These are phyloP conservation scores for Brachymystax lenok DNA, from an alignment of 2,797 vertebrate genomes.

Conservation along the genomic window DNA sequence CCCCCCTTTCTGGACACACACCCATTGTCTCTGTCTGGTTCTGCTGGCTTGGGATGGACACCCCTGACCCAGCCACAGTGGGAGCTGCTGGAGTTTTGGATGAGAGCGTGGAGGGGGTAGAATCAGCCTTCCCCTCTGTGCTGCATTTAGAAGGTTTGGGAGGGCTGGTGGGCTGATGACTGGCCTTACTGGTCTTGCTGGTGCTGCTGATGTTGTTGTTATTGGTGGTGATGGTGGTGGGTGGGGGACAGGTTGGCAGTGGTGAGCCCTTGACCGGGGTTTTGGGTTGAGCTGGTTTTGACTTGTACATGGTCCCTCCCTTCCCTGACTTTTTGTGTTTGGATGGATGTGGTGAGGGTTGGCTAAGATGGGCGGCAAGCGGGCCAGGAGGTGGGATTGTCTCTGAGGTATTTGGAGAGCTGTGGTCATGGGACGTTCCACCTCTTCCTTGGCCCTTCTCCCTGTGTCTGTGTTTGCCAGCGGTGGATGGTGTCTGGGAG, in stretches of 20 bases:
- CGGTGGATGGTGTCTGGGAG: conserved; percentile 2
- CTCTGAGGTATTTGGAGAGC: conserved; percentile 49
- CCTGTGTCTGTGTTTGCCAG: conserved; percentile 58
- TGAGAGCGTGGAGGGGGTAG: conserved; percentile 45
- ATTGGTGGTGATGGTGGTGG: conserved; percentile 4
- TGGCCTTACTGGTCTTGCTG: conserved; percentile 33
- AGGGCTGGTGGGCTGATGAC: not conserved
- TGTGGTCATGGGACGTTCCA: conserved; percentile 25
- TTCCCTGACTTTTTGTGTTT: conserved; percentile 58
- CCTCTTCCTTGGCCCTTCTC: conserved; percentile 46
- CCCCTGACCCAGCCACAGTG: conserved; percentile 26
- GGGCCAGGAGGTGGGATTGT: conserved; percentile 21
- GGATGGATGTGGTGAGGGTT: conserved; percentile 46
- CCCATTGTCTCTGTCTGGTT: conserved; percentile 30
- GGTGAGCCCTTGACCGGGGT: conserved; percentile 14
- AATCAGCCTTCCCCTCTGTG: conserved; percentile 30
- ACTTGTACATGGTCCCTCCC: conserved; percentile 22
- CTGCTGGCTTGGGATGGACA: conserved; percentile 27
- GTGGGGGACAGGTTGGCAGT: not conserved
- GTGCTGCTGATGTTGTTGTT: conserved; percentile 26
- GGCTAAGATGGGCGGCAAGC: conserved; percentile 32
- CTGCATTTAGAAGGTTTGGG: conserved; percentile 12
- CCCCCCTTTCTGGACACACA: conserved; percentile 55
- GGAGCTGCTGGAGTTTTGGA: conserved; percentile 56
- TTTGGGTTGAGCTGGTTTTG: conserved; percentile 32